Evolutionary conservation across 2,888 invertebrate genomes (phyloP), one percentile per base, ranked within the genome.

Genomic region (Oxycera nigricornis): DNA sequence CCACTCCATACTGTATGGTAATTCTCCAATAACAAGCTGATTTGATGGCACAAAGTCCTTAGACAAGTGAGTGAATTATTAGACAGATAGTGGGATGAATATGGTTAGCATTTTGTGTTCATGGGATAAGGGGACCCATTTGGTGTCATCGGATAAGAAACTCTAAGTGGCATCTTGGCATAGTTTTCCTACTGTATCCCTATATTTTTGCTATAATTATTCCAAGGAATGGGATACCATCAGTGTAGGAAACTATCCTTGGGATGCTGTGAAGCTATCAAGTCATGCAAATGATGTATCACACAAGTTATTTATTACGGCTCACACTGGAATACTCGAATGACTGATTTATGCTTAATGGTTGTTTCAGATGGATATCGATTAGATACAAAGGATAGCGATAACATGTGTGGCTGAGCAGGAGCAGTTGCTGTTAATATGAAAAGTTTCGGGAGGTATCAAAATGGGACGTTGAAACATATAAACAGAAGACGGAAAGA

Each of bases 31-130:
- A 55, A 55, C 55, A 22, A 55, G 35, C 35, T 70, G 52, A 55
- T 35, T 52, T 70, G 55, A 70, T 55, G 70, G 31, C 55, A 55
- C 55, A n/a, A 31, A 70, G 55, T 70, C 70, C 65, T 52, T 52
- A 31, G 70, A 70, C 70, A 70, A 70, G 70, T 70, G 70, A 70
- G 70, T 70, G 70, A 70, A 70, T 52, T 70, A 70, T 70, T 70
- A 70, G 70, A 70, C 70, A 70, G 31, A 30, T 22, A 31, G 31
- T 70, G 52, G 70, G 70, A 70, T 31, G 55, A 52, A 70, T 35
- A 65, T 41, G 65, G 39, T n/a, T 20, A 41, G 2, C 39, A 41
- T 41, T 39, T 65, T 65, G 65, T 70, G 35, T 70, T 55, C 20
- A 31, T 31, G 4, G 35, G 68, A 20, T 70, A 30, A 31, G 35